phyloP scores from a whole-genome alignment of 1,140 invertebrate species.

The Gryllus bimaculatus region DNA sequence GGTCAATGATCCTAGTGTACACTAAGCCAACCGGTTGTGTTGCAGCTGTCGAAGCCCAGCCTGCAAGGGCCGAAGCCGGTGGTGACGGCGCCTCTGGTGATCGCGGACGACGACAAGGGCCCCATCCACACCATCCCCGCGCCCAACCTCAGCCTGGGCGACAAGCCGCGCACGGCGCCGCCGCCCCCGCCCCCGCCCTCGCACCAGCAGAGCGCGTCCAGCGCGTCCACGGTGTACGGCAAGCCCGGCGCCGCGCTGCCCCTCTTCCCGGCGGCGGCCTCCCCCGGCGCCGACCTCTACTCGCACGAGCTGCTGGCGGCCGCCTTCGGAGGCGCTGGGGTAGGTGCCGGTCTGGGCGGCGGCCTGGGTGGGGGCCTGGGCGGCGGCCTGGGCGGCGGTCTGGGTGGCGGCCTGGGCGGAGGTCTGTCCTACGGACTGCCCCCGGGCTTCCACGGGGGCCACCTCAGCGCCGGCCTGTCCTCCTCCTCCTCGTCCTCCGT shows the following conservation, averaged over 20 bases:
- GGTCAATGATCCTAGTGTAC: too few relatives aligned
- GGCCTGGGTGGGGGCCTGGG: too few relatives aligned
- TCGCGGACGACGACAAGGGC: constrained; percentile 46
- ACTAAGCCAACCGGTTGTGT: too few relatives aligned
- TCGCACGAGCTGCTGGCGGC: background rate
- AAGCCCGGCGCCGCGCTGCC: constrained; percentile 6
- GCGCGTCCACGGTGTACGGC: constrained; percentile 6
- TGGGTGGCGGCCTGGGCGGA: background rate
- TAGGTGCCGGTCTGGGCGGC: background rate
- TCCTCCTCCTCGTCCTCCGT: background rate
- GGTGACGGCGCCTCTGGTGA: constrained; percentile 3
- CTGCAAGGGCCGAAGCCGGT: background rate
- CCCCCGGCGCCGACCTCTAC: background rate
- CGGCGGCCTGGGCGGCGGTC: too few relatives aligned
- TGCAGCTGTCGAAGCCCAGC: background rate
- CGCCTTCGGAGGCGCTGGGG: too few relatives aligned
- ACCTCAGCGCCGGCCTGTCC: background rate
- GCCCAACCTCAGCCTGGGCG: constrained; percentile 52
- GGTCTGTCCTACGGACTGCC: too few relatives aligned
- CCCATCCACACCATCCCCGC: constrained; percentile 75
- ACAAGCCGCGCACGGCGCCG: constrained; percentile 8
- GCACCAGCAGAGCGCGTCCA: background rate
- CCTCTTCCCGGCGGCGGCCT: background rate
- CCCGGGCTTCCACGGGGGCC: too few relatives aligned
- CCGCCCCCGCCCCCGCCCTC: background rate